Conservation (phyloP, 2,888 invertebrate species). For the Yponomeuta plumbellus region DNA sequence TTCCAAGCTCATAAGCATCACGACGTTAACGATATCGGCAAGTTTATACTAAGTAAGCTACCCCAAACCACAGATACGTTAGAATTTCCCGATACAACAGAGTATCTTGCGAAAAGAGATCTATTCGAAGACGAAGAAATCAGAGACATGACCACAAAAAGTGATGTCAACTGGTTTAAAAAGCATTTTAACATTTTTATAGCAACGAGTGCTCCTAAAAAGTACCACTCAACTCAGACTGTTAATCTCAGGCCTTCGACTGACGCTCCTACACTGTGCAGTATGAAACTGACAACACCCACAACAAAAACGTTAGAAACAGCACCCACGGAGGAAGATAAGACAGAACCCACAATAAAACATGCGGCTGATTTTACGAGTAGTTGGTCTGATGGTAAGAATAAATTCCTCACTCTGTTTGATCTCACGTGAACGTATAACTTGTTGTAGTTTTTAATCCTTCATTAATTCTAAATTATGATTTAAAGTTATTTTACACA, state of each 20-base stretch:
- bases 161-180: slow-evolving; percentile 57
- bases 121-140: slow-evolving; percentile 33
- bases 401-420: background rate
- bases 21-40: slow-evolving; percentile 63
- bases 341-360: background rate
- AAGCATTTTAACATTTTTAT: slow-evolving; percentile 55
- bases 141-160: slow-evolving; percentile 53
- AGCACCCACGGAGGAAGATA: background rate
- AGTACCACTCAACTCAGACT: slow-evolving; percentile 49
- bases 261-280: slow-evolving; percentile 15
- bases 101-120: slow-evolving; percentile 22
- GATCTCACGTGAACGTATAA: too few relatives aligned
- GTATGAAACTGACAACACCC: background rate
- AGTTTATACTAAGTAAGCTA: slow-evolving; percentile 55
- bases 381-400: background rate
- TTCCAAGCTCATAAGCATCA: slow-evolving; percentile 65
- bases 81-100: background rate
- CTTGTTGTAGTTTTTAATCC: too few relatives aligned
- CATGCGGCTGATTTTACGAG: background rate
- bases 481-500: too few relatives aligned
- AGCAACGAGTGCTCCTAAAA: slow-evolving; percentile 46
- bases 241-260: slow-evolving; percentile 42
- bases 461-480: too few relatives aligned
- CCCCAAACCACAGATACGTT: slow-evolving; percentile 36
- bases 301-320: background rate